These are phyloP conservation scores for Asteroscopus sphinx DNA, from an alignment of 2,888 invertebrate species.

Conservation along the genomic window DNA sequence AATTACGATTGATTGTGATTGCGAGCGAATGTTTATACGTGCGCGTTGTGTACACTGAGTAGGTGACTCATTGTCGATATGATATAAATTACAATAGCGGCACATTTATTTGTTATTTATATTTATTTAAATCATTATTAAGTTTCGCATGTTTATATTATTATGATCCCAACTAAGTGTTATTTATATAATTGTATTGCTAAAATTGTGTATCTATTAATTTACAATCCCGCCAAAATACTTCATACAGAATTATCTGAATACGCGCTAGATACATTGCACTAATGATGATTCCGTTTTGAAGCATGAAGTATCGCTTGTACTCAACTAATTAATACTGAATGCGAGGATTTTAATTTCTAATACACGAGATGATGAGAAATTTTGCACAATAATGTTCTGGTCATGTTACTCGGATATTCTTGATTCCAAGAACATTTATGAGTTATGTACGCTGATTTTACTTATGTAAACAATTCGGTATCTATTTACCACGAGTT, in stretches of 20 bases:
- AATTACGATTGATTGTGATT: slow-evolving; percentile 69
- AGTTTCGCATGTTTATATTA: background rate
- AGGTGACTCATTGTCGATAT: slow-evolving; percentile 43
- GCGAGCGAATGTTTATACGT: slow-evolving; percentile 73
- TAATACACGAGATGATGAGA: background rate
- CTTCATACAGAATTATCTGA: too few relatives aligned
- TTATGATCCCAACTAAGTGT: background rate
- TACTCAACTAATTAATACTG: slow-evolving; percentile 3
- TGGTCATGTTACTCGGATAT: background rate
- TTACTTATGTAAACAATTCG: background rate
- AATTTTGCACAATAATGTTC: slow-evolving; percentile 1
- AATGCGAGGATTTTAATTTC: slow-evolving; percentile 4
- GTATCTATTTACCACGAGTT: background rate
- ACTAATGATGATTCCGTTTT: too few relatives aligned
- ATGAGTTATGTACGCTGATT: background rate
- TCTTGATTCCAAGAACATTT: background rate
- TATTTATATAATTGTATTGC: background rate
- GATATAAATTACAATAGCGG: slow-evolving; percentile 41
- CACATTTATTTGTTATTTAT: slow-evolving; percentile 3
- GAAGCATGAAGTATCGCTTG: background rate
- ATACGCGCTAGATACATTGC: too few relatives aligned
- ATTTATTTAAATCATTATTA: background rate
- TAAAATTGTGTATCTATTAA: too few relatives aligned
- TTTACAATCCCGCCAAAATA: too few relatives aligned
- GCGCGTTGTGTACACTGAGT: slow-evolving; percentile 39